phyloP scores from a whole-genome alignment of 2,113 vertebrate genomes.

The Callopanchax toddi region DNA sequence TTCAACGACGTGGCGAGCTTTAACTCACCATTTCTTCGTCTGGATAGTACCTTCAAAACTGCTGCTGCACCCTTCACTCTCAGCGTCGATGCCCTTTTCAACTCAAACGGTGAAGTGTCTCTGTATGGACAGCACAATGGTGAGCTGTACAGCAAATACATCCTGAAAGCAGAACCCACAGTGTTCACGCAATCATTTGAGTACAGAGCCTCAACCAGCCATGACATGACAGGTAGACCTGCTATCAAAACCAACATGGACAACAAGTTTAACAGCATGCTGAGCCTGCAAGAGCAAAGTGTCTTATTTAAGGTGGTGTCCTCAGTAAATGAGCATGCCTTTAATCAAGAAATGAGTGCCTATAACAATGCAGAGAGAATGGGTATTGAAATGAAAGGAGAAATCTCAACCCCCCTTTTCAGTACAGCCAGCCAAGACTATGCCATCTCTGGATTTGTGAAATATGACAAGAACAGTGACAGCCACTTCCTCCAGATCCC shows the following conservation, averaged over 20 bases:
- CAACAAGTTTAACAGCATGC: slow-evolving; percentile 79
- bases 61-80: slow-evolving; percentile 81
- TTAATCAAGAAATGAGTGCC: slow-evolving; percentile 82
- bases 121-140: slow-evolving; percentile 84
- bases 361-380: slow-evolving; percentile 84
- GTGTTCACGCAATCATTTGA: slow-evolving; percentile 85
- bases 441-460: slow-evolving; percentile 83
- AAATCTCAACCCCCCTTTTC: slow-evolving; percentile 78
- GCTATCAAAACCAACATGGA: slow-evolving; percentile 78
- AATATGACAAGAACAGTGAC: slow-evolving; percentile 92
- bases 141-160: slow-evolving; percentile 88
- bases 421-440: slow-evolving; percentile 78
- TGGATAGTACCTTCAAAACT: slow-evolving; percentile 82
- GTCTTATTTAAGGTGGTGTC: slow-evolving; percentile 82
- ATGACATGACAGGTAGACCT: slow-evolving; percentile 65
- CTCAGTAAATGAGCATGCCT: slow-evolving; percentile 83
- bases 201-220: slow-evolving; percentile 84
- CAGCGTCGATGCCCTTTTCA: slow-evolving; percentile 81
- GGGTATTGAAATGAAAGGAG: slow-evolving; percentile 82
- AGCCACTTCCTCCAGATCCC: slow-evolving; percentile 85
- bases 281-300: slow-evolving; percentile 86
- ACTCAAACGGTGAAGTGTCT: slow-evolving; percentile 79
- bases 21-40: slow-evolving; percentile 81
- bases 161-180: slow-evolving; percentile 87
- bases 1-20: slow-evolving; percentile 79